These are phyloP conservation scores for Sinonovacula constricta DNA, from an alignment of 1,140 invertebrate species.

Conservation along the genomic window DNA sequence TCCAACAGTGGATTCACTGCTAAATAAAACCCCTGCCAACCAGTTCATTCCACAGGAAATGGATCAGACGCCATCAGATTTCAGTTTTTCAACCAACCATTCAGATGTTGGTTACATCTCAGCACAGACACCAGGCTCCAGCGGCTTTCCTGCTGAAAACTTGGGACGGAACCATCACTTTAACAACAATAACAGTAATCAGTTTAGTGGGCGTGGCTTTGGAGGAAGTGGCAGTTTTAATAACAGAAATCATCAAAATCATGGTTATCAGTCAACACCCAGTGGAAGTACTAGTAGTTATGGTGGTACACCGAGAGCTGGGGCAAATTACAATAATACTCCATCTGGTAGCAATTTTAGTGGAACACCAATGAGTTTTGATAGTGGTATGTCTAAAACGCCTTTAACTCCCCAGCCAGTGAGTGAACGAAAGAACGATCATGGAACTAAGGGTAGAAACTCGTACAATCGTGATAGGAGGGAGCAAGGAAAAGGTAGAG, in stretches of 20 bases:
- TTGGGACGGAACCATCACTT: conserved; percentile 19
- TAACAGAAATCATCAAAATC: conserved; percentile 23
- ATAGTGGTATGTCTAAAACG: conserved; percentile 34
- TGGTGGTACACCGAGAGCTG: conserved; percentile 19
- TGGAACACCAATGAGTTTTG: conserved; percentile 44
- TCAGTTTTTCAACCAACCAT: conserved; percentile 30
- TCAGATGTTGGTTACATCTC: conserved; percentile 21
- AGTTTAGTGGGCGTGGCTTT: conserved; percentile 16
- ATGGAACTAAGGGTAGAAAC: background rate
- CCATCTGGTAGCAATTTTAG: conserved; percentile 22
- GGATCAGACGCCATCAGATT: conserved; percentile 46
- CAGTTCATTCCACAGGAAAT: background rate
- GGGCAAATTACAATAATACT: conserved; percentile 25
- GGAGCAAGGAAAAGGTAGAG: background rate
- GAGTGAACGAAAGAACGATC: background rate
- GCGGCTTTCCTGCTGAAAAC: conserved; percentile 17
- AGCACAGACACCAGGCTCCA: conserved; percentile 27
- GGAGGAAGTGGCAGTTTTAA: conserved; percentile 14
- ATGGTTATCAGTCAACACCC: conserved; percentile 11
- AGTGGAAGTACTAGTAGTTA: conserved; percentile 10
- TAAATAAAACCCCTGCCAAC: no score
- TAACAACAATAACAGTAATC: conserved; percentile 42
- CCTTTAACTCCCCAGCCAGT: conserved; percentile 34
- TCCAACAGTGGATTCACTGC: background rate
- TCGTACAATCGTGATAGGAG: background rate